Evolutionary conservation across 2,888 invertebrate species (phyloP).

Genomic region (Oxystoma pomonae): DNA sequence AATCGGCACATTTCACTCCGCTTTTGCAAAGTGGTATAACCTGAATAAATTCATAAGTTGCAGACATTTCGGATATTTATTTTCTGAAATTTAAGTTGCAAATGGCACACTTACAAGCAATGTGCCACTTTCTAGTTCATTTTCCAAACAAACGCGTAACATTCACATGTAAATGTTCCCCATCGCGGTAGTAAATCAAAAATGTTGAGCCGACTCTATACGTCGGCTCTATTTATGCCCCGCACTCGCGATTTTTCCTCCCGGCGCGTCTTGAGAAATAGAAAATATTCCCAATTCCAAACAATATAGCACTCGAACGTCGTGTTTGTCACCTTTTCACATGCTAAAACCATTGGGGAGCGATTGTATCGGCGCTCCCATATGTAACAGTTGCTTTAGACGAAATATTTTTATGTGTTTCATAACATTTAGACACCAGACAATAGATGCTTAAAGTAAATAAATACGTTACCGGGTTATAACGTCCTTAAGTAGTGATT

Average conservation of each 20-base stretch:
- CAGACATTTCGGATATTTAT: too few species aligned
- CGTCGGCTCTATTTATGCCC: background rate
- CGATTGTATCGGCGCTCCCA: background rate
- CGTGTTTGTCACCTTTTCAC: conserved; percentile 44
- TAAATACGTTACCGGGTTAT: too few species aligned
- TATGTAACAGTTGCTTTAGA: background rate
- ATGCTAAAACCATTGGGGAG: background rate
- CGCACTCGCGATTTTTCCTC: background rate
- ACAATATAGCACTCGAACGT: conserved; percentile 43
- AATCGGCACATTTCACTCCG: too few species aligned
- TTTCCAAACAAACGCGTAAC: conserved; percentile 20
- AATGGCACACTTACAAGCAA: background rate
- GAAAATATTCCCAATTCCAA: conserved; percentile 35
- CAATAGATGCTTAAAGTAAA: too few species aligned
- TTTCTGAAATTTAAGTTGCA: background rate
- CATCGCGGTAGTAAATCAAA: conserved; percentile 1
- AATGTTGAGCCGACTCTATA: background rate
- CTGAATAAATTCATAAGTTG: too few species aligned
- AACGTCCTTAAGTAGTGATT: too few species aligned
- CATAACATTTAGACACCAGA: too few species aligned
- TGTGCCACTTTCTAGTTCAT: conserved; percentile 20
- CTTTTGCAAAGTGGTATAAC: too few species aligned
- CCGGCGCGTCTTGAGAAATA: conserved; percentile 3
- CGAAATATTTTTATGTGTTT: background rate
- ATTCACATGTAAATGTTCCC: conserved; percentile 24